Evolutionary conservation across 2,113 vertebrate genomes (phyloP), one percentile per base, ranked within the genome.

Genomic region (Pterocles gutturalis): DNA sequence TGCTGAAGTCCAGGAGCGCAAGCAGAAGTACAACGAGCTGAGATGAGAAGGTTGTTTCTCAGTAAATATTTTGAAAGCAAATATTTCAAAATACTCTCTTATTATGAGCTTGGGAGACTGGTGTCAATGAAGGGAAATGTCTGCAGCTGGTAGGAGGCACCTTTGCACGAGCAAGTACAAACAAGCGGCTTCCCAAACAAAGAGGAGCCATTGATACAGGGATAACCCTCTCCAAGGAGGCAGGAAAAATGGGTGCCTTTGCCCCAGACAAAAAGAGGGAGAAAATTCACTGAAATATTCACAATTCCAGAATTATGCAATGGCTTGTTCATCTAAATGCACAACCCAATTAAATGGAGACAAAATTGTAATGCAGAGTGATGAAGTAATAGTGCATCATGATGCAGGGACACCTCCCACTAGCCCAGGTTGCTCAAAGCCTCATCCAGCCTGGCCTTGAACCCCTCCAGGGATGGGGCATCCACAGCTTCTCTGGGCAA

Each of bases 11-110:
- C 1, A 80, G 57, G 17, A 28, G 33, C 3, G 0, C 51, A 21
- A 17, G 11, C 45, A 13, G 11, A 31, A 53, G 65, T 19, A 38
- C n/a, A 34, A 1, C 0, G 0, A 34, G 17, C 38, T 38, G 45
- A 57, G 79, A 28, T 29, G 25, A 72, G 10, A 51, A 34, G 26
- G 9, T 22, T 67, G 62, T 41, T 66, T 77, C 57, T 51, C 57
- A 33, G 75, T 13, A 36, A 71, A 51, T 25, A 95, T 31, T 85
- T 46, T 46, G 64, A 80, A 83, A 79, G 31, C 31, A 46, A 57
- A 14, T 61, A 66, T 76, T 76, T 29, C 8, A 31, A 45, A 86
- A 75, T 38, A 25, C 3, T 24, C 1, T 19, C 34, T 54, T n/a
- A 7, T 17, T 33, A 7, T 4, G 49, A 79, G 49, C 61, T 83